Evolutionary conservation across 2,797 vertebrate genomes (phyloP).

Genomic region (Pseudochirops corinnae): DNA sequence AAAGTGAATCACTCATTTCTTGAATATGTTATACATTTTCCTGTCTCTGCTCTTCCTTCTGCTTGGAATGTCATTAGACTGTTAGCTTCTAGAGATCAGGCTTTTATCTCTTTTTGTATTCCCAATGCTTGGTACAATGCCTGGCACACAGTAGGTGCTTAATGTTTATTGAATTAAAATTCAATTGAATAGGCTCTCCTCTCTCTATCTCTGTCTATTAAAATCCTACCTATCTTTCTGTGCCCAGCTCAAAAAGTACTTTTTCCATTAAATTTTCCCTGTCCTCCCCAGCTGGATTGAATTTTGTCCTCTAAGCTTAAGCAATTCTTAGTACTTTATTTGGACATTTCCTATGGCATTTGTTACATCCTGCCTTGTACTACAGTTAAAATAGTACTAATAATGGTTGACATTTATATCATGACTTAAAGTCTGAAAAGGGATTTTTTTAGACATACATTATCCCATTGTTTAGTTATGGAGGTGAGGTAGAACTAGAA

Average conservation of each 20-base stretch:
- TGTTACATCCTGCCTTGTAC: neutral
- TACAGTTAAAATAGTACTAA: neutral
- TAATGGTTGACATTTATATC: neutral
- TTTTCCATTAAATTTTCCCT: neutral
- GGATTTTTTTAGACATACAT: neutral
- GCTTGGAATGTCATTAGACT: neutral
- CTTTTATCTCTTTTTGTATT: neutral
- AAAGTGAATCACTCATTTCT: neutral
- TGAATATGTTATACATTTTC: neutral
- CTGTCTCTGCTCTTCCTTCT: neutral
- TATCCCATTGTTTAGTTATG: neutral
- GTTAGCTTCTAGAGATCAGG: neutral
- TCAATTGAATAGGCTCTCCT: neutral
- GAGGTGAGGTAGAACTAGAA: neutral
- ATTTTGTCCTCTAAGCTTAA: neutral
- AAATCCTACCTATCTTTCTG: neutral
- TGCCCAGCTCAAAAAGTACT: neutral
- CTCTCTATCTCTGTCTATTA: neutral
- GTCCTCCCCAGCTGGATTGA: neutral
- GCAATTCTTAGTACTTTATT: neutral
- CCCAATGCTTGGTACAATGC: neutral
- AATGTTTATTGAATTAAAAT: neutral
- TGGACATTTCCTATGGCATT: neutral
- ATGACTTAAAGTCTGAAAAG: neutral
- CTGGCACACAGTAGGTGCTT: neutral